These are phyloP conservation scores for Xerus rutilus DNA, from an alignment of 2,797 vertebrate genomes.

Conservation along the genomic window DNA sequence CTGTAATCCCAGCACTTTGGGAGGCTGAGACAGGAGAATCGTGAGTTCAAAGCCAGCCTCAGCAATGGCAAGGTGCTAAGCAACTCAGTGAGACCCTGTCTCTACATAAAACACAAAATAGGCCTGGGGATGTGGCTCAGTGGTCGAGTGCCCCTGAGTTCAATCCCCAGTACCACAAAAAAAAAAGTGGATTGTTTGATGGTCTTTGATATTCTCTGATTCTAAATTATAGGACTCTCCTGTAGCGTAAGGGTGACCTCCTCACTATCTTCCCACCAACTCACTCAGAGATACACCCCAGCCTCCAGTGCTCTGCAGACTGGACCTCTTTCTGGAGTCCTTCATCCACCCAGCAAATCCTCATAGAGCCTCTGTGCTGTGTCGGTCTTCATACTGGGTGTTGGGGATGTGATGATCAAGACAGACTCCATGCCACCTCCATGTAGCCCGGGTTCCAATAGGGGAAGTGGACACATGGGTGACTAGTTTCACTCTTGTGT, in stretches of 20 bases:
- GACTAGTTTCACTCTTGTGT: neutral
- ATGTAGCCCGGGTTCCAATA: neutral
- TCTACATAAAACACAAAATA: too few relatives aligned
- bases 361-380: neutral
- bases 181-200: neutral
- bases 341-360: neutral
- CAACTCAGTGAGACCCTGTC: too few relatives aligned
- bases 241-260: neutral
- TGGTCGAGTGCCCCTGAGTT: too few relatives aligned
- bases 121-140: too few relatives aligned
- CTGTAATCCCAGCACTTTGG: too few relatives aligned
- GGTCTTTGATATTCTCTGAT: neutral
- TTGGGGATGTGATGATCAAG: neutral
- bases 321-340: neutral
- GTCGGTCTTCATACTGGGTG: neutral
- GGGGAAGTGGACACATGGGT: too few relatives aligned
- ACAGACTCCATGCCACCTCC: neutral
- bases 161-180: too few relatives aligned
- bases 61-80: too few relatives aligned
- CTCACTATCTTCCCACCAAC: neutral
- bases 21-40: too few relatives aligned
- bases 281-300: neutral
- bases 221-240: neutral
- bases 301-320: neutral
- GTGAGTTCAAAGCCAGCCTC: too few relatives aligned